Percentiles rank a stretch among this genome's conserved stretches.
These are phyloP conservation scores for Anser cygnoides DNA, from an alignment of 2,113 vertebrate species.

Conservation along the genomic window DNA sequence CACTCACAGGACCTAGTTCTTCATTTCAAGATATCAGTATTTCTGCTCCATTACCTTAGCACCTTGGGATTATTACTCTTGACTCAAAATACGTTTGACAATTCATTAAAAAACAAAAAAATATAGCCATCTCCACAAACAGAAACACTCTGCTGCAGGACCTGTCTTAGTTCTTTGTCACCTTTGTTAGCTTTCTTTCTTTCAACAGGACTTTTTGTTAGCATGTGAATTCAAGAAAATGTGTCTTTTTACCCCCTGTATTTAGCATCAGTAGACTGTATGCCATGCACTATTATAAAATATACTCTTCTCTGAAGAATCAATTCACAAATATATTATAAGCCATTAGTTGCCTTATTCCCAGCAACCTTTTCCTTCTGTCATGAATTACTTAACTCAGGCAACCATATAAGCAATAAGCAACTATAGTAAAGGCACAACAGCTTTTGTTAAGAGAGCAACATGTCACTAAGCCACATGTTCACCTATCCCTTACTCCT, in stretches of 20 bases:
- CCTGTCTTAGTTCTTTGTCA: background rate
- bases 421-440: background rate
- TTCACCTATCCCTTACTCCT: background rate
- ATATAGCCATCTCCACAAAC: background rate
- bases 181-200: background rate
- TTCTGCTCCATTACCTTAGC: background rate
- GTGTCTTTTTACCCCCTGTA: background rate
- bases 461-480: fast-evolving
- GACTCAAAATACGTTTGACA: background rate
- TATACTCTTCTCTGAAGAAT: background rate
- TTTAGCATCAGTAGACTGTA: background rate
- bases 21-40: background rate
- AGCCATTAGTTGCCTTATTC: background rate
- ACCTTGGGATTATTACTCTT: background rate
- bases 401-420: background rate
- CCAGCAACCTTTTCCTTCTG: background rate
- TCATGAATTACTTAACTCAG: background rate
- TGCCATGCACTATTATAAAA: background rate
- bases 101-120: background rate
- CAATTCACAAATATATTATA: background rate
- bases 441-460: background rate
- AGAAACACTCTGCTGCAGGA: background rate
- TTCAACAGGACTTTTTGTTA: background rate
- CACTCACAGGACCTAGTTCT: background rate
- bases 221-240: background rate